phyloP scores from a whole-genome alignment of 2,888 invertebrate species.

The Pollenia angustigena region DNA sequence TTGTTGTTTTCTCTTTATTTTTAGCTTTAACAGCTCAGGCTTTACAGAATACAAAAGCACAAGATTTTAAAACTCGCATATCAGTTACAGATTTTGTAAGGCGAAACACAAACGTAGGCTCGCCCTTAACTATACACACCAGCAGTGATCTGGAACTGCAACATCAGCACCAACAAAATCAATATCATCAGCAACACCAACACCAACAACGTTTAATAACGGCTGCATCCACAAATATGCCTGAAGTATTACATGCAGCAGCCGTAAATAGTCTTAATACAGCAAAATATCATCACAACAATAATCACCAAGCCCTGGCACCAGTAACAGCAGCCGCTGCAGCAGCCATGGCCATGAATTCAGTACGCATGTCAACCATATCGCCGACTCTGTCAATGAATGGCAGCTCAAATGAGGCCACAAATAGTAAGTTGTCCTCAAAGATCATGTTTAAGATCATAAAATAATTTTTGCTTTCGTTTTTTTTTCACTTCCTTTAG shows the following conservation, averaged over 20 bases:
- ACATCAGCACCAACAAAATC: slow-evolving; percentile 63
- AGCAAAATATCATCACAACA: slow-evolving; percentile 69
- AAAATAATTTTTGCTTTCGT: slow-evolving; percentile 2
- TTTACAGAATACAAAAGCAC: slow-evolving; percentile 56
- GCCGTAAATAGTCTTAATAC: slow-evolving; percentile 77
- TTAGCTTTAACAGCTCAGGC: slow-evolving; percentile 42
- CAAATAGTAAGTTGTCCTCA: slow-evolving; percentile 77
- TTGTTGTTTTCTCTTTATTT: slow-evolving; percentile 2
- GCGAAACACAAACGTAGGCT: slow-evolving; percentile 86
- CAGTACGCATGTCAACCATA: slow-evolving; percentile 78
- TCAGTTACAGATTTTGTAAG: slow-evolving; percentile 95
- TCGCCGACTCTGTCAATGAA: slow-evolving; percentile 85
- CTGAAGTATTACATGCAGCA: slow-evolving; percentile 78
- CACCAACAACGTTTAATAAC: slow-evolving; percentile 65
- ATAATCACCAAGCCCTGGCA: slow-evolving; percentile 58
- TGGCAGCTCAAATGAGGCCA: slow-evolving; percentile 81
- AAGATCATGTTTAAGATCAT: not conserved
- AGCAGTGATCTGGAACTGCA: slow-evolving; percentile 62
- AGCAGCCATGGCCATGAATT: slow-evolving; percentile 67
- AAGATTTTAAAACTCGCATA: slow-evolving; percentile 85
- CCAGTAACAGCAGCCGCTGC: slow-evolving; percentile 62
- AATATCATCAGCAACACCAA: slow-evolving; percentile 64
- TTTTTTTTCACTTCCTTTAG: slow-evolving; percentile 69
- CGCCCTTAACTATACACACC: slow-evolving; percentile 60
- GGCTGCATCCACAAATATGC: slow-evolving; percentile 75